phyloP scores from a whole-genome alignment of 1,140 invertebrate genomes.

The Delia radicum region DNA sequence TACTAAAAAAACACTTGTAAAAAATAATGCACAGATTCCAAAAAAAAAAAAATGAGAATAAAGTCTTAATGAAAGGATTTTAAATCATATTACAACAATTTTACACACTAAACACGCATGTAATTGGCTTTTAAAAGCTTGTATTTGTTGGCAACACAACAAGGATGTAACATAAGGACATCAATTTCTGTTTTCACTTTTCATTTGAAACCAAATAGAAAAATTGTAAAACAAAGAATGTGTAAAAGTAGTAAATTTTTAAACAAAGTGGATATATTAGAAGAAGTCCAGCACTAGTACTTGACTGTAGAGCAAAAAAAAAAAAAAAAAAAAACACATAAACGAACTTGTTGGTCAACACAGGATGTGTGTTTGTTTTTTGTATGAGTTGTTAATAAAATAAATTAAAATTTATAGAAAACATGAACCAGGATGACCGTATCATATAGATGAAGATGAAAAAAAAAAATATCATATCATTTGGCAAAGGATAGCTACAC shows the following conservation, averaged over 20 bases:
- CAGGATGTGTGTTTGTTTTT: background rate
- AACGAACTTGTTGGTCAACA: background rate
- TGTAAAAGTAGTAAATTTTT: background rate
- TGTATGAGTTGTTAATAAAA: too few relatives aligned
- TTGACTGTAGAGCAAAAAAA: background rate
- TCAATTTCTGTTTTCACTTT: too few relatives aligned
- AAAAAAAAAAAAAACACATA: too few relatives aligned
- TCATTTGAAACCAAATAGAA: too few relatives aligned
- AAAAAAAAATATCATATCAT: background rate
- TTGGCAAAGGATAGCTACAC: background rate
- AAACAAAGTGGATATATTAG: background rate
- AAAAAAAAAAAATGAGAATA: background rate
- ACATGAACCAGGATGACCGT: background rate
- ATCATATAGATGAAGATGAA: background rate
- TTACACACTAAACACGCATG: constrained; percentile 18
- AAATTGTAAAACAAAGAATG: too few relatives aligned
- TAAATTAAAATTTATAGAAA: constrained; percentile 16
- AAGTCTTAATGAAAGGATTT: constrained; percentile 11
- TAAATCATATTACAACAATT: constrained; percentile 18
- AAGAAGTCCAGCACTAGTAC: background rate
- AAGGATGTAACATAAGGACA: background rate
- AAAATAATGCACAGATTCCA: too few relatives aligned
- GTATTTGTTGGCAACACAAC: background rate
- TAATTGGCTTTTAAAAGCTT: constrained; percentile 21
- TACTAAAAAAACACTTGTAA: too few relatives aligned